Evolutionary conservation across 2,113 vertebrate genomes (phyloP).

Genomic region (Eudyptes chrysolophus): DNA sequence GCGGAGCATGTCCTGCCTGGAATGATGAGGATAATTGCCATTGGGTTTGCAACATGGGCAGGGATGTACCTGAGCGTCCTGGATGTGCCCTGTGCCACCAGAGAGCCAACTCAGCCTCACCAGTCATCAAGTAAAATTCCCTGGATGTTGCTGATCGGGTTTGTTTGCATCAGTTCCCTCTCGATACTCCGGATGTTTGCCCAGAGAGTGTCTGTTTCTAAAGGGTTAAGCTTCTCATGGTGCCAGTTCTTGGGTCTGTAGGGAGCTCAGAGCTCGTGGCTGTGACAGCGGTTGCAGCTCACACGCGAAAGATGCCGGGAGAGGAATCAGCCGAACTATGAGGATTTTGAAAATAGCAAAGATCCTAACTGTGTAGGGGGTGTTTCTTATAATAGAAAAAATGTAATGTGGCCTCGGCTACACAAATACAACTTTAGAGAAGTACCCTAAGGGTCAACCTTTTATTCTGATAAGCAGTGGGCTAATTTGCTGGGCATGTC

Average conservation of each 20-base stretch:
- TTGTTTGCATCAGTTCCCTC: background rate
- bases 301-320: rapidly evolving
- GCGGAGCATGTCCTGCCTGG: background rate
- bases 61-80: background rate
- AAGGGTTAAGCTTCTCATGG: background rate
- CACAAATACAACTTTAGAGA: background rate
- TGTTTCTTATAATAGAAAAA: background rate
- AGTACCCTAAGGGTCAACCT: background rate
- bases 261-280: background rate
- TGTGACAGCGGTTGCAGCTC: background rate
- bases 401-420: background rate
- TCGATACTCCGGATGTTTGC: rapidly evolving
- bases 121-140: rapidly evolving
- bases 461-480: background rate
- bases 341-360: background rate
- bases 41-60: rapidly evolving
- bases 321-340: rapidly evolving
- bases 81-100: background rate
- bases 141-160: rapidly evolving
- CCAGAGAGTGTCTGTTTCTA: background rate
- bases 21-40: background rate
- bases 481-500: background rate
- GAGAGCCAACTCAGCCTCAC: background rate
- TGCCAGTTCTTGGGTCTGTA: background rate
- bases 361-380: background rate